phyloP scores from a whole-genome alignment of 2,888 invertebrate species.

The Geotrupes spiniger region DNA sequence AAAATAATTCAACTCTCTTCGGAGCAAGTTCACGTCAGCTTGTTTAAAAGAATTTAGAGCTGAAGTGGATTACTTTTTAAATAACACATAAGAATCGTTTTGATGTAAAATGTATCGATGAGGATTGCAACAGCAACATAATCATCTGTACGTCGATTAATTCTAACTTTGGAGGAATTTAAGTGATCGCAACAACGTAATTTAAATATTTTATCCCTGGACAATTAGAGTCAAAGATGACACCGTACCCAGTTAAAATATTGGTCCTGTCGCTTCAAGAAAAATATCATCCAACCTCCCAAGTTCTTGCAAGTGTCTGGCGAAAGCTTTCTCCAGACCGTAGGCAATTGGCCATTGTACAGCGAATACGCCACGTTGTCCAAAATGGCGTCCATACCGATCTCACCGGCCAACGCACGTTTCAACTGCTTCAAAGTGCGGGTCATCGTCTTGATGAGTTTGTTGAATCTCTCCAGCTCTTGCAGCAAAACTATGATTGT shows the following conservation, averaged over 20 bases:
- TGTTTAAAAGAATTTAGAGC: no score
- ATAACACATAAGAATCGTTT: no score
- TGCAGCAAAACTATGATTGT: conserved; percentile 84
- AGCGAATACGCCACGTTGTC: conserved; percentile 81
- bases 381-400: conserved; percentile 83
- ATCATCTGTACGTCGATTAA: no score
- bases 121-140: no score
- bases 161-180: no score
- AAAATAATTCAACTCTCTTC: no score
- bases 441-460: conserved; percentile 67
- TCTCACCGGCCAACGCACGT: conserved; percentile 87
- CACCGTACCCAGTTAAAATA: conserved; percentile 71
- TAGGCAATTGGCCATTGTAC: conserved; percentile 82
- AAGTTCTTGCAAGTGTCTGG: conserved; percentile 84
- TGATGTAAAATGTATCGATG: no score
- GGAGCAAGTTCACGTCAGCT: no score
- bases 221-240: no score
- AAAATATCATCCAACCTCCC: conserved; percentile 88
- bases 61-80: no score
- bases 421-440: conserved; percentile 69
- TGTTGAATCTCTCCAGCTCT: conserved; percentile 86
- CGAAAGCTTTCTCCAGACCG: conserved; percentile 75
- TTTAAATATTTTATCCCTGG: no score
- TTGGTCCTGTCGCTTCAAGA: conserved; percentile 67
- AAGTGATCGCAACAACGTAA: no score